Evolutionary conservation across 2,888 invertebrate genomes (phyloP).

Genomic region (Drosophila hamatofila): DNA sequence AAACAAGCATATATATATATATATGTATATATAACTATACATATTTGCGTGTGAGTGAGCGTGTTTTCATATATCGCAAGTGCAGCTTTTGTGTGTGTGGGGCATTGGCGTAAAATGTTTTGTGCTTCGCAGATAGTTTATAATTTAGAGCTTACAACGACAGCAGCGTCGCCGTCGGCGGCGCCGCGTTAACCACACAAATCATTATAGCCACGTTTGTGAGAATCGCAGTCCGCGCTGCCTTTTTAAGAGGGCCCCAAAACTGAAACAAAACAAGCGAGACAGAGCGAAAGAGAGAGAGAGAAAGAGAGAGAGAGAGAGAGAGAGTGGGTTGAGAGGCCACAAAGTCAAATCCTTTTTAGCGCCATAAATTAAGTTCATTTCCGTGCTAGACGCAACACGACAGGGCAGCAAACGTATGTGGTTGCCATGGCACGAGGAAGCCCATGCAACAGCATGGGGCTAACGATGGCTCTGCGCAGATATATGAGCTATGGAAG

Average conservation of each 20-base stretch:
- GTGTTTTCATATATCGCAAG: slow-evolving; percentile 9
- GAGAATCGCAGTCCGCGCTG: slow-evolving; percentile 43
- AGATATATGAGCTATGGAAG: no score
- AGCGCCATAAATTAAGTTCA: slow-evolving; percentile 79
- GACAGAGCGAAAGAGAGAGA: slow-evolving; percentile 17
- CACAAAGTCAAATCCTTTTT: slow-evolving; percentile 74
- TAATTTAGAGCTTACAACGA: slow-evolving; percentile 65
- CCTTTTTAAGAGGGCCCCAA: slow-evolving; percentile 30
- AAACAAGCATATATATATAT: background rate
- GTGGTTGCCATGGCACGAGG: slow-evolving; percentile 40
- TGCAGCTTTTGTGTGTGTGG: background rate
- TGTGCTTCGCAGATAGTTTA: slow-evolving; percentile 67
- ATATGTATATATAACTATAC: background rate
- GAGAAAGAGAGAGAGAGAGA: slow-evolving; percentile 26
- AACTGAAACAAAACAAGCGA: slow-evolving; percentile 36
- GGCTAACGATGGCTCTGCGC: background rate
- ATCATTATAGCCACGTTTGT: slow-evolving; percentile 74
- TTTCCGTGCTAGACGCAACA: slow-evolving; percentile 77
- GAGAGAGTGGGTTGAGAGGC: slow-evolving; percentile 8
- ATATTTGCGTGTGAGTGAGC: background rate
- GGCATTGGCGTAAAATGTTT: slow-evolving; percentile 45
- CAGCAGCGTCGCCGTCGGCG: slow-evolving; percentile 41
- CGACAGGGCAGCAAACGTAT: slow-evolving; percentile 72
- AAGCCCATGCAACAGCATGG: slow-evolving; percentile 12
- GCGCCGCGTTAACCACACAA: slow-evolving; percentile 70